Percentiles rank a stretch among this genome's conserved stretches.
Conservation (phyloP, 1,140 invertebrate genomes). For the Neoseiulus cucumeris region DNA sequence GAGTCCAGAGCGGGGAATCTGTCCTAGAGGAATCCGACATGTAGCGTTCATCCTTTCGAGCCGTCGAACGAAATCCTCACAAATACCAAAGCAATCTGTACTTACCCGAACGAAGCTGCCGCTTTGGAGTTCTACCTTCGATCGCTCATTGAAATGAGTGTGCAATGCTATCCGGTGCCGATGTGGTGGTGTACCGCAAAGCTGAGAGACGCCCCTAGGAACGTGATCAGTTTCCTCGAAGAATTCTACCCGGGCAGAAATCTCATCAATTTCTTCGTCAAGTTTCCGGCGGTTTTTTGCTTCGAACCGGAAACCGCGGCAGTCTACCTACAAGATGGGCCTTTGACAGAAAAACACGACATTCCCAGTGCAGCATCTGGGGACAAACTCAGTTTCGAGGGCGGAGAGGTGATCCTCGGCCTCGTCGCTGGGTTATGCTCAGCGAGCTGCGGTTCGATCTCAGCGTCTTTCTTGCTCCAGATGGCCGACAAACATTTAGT, state of each 20-base stretch:
- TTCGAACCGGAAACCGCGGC: not conserved
- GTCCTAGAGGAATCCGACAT: not conserved
- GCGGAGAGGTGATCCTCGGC: not conserved
- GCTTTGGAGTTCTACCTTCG: not conserved
- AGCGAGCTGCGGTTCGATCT: not conserved
- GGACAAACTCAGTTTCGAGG: not conserved
- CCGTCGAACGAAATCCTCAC: slow-evolving; percentile 1
- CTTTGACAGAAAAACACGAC: not conserved
- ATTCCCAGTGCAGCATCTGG: not conserved
- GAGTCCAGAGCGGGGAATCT: not conserved
- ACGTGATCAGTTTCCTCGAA: not conserved
- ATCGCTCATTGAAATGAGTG: not conserved
- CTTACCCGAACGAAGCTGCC: not conserved
- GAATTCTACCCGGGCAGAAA: not conserved
- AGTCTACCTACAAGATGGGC: not conserved
- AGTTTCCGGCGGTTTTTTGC: not conserved
- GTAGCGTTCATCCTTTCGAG: not conserved
- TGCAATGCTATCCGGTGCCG: not conserved
- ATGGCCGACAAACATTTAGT: not conserved
- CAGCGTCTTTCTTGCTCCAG: not conserved
- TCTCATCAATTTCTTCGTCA: not conserved
- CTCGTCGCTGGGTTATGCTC: not conserved
- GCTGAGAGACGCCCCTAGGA: not conserved
- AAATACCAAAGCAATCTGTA: not conserved
- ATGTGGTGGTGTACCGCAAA: not conserved